Evolutionary conservation across 2,888 invertebrate species (phyloP).

Genomic region (Catocala nupta): DNA sequence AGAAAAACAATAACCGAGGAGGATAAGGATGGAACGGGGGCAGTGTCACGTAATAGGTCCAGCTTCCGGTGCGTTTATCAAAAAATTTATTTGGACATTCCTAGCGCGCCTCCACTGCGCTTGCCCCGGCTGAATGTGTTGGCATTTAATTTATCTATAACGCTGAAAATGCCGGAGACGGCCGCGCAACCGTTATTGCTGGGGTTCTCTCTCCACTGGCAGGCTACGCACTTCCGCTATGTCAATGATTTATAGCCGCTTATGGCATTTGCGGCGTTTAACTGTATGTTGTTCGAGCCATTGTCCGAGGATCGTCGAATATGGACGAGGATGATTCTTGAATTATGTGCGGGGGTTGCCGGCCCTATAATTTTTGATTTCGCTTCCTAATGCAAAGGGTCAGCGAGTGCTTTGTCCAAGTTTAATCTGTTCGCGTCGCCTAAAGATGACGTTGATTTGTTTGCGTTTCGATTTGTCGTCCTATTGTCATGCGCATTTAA

Average conservation of each 20-base stretch:
- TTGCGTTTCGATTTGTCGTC: conserved; percentile 54
- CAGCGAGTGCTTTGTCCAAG: conserved; percentile 64
- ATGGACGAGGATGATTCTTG: conserved; percentile 79
- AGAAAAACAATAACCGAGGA: conserved; percentile 83
- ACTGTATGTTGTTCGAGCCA: conserved; percentile 81
- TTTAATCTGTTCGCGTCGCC: conserved; percentile 67
- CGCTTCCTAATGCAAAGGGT: conserved; percentile 74
- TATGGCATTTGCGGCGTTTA: conserved; percentile 80
- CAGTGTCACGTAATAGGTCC: conserved; percentile 83
- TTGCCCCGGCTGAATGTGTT: conserved; percentile 76
- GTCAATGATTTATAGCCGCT: conserved; percentile 84
- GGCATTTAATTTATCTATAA: conserved; percentile 86
- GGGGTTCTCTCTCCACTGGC: conserved; percentile 67
- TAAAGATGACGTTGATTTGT: conserved; percentile 65
- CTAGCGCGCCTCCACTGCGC: conserved; percentile 75
- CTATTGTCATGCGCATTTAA: conserved; percentile 53
- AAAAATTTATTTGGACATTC: conserved; percentile 86
- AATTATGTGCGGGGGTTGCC: conserved; percentile 77
- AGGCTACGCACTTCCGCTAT: conserved; percentile 84
- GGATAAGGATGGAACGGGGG: conserved; percentile 75
- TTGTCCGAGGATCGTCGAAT: conserved; percentile 79
- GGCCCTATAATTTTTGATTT: conserved; percentile 76
- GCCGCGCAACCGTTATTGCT: conserved; percentile 78
- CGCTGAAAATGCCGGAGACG: conserved; percentile 80
- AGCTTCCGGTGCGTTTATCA: conserved; percentile 85